These are phyloP conservation scores for Picus viridis DNA, from an alignment of 2,797 vertebrate genomes.

Conservation along the genomic window DNA sequence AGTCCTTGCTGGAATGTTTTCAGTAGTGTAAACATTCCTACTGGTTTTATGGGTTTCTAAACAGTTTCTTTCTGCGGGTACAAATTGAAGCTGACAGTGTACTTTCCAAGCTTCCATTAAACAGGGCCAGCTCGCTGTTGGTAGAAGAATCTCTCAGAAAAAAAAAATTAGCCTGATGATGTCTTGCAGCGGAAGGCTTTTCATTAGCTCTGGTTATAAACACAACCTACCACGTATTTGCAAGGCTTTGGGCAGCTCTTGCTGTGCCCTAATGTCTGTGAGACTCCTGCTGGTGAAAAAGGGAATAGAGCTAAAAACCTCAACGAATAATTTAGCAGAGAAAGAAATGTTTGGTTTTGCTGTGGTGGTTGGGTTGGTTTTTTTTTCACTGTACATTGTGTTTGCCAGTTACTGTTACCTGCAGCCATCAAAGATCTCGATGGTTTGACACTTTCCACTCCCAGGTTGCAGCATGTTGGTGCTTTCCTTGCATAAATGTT, in stretches of 20 bases:
- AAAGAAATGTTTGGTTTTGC: background rate
- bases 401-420: background rate
- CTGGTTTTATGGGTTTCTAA: conserved; percentile 17
- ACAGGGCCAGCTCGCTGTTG: background rate
- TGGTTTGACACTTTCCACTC: background rate
- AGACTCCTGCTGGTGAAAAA: conserved; percentile 38
- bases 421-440: background rate
- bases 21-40: conserved; percentile 33
- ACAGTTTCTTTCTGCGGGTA: background rate
- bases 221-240: background rate
- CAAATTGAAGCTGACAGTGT: conserved; percentile 40
- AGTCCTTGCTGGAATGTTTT: conserved; percentile 14
- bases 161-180: background rate
- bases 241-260: background rate
- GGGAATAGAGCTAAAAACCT: background rate
- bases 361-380: no score
- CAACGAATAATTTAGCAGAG: background rate
- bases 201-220: background rate
- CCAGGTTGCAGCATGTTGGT: background rate
- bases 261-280: background rate
- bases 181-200: background rate
- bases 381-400: background rate
- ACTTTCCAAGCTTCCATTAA: conserved; percentile 23
- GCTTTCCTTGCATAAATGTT: background rate
- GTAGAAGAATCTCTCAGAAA: background rate